phyloP scores from a whole-genome alignment of 1,140 invertebrate species.

The Wiebesia pumilae region DNA sequence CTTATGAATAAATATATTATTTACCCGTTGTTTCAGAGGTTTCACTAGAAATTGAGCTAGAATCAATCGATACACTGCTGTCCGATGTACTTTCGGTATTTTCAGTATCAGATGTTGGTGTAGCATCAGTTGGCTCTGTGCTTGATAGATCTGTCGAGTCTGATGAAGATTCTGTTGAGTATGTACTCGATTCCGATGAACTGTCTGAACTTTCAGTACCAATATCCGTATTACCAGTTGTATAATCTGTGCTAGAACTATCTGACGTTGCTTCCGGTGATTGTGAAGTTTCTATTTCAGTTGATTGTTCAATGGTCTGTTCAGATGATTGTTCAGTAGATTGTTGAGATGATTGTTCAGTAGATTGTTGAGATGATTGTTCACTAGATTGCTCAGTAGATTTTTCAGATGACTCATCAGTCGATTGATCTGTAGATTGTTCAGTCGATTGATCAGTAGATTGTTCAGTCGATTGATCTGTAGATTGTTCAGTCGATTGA shows the following conservation, averaged over 20 bases:
- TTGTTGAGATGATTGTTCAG: slow-evolving; percentile 1
- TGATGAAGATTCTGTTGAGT: slow-evolving; percentile 50
- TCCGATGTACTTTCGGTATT: slow-evolving; percentile 58
- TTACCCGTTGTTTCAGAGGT: slow-evolving; percentile 42
- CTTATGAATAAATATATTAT: not conserved
- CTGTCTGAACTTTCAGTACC: slow-evolving; percentile 28
- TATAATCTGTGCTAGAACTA: slow-evolving; percentile 13
- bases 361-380: not conserved
- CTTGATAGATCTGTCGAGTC: slow-evolving; percentile 54
- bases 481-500: not conserved
- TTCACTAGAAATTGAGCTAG: slow-evolving; percentile 51
- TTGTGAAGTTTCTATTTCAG: not conserved
- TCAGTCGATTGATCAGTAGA: not conserved
- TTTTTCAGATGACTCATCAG: not conserved
- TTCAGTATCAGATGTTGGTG: slow-evolving; percentile 58
- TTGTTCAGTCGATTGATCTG: not conserved
- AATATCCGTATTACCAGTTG: slow-evolving; percentile 9
- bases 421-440: slow-evolving; percentile 8
- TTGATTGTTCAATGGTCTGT: slow-evolving; percentile 1
- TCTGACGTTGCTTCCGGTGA: slow-evolving; percentile 27
- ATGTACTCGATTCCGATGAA: slow-evolving; percentile 46
- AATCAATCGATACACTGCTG: slow-evolving; percentile 43
- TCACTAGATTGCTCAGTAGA: slow-evolving; percentile 6
- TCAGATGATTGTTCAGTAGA: not conserved
- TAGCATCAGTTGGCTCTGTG: slow-evolving; percentile 52